Base-by-base conservation (phyloP, 2,797 vertebrate species). In the Diplodus puntazzo region DNA sequence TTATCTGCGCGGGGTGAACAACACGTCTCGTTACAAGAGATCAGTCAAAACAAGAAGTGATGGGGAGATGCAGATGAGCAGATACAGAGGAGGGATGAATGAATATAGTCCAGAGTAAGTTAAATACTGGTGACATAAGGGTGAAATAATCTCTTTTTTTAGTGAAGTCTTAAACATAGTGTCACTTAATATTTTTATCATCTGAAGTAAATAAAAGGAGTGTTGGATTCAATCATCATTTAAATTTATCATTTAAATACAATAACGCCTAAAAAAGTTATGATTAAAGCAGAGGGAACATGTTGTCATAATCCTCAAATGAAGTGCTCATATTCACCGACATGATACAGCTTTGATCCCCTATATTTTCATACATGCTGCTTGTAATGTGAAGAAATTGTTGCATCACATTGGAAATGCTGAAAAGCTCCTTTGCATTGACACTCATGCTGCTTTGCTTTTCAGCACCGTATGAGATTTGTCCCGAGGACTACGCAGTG, bases 391-490 rank as follows among this genome's bases (percentile, higher is more conserved):
- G 69, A 83, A 83, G 86, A 86, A 87, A 90, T 42, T 1, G 25
- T 92, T 89, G 86, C 86, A 77, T 92, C 87, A 90, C 60, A 7
- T 52, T 80, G 63, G 84, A 77, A 86, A 92, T 58, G 43, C 45
- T 75, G 25, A 63, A 85, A 86, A 72, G 50, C 66, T 53, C 30
- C 42, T 85, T 69, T 65, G 73, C 45, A 61, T 60, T 66, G n/a
- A 78, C 65, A 43, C 43, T 54, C 86, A 75, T 74, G 45, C 63
- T 34, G 45, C 61, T 81, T 84, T 90, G 34, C 49, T 84, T 94
- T 89, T 43, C 93, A 99, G 98, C 98, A 13, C 98, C 98, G 12
- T 99, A 99, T 92, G 98, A 99, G 96, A 99, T 99, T 92, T 99
- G 98, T 93, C 97, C 97, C 0, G 98, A 99, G 94, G 97, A 99